Evolutionary conservation across 2,797 vertebrate species (phyloP), one percentile per base, ranked within the genome.

Genomic region (Pantherophis alleghaniensis): DNA sequence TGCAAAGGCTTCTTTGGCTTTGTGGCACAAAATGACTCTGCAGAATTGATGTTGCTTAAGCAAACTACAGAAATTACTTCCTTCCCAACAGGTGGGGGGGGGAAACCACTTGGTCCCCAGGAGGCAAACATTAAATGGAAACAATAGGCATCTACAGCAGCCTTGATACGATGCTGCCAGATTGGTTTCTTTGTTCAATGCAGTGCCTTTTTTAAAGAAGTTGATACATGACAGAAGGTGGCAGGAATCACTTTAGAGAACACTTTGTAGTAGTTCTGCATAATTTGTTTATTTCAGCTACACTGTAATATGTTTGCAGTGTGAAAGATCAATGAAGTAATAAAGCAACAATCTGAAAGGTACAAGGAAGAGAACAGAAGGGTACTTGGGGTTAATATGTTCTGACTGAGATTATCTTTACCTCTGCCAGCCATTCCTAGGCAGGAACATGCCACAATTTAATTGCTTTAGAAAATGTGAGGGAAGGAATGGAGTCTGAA

Each of bases 41-140:
- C 12, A n/a, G 0, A 0, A 60, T 20, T 51, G 22, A 57, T 1
- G 20, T 87, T 57, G 57, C 55, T 88, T 93, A 94, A 89, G 42
- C 0, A 1, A 22, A 26, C 95, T 3, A n/a, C 12, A 56, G 16
- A 59, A 57, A 90, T 5, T 88, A 56, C 93, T 90, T 83, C 9
- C 51, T 0, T 88, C 9, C 88, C 0, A 0, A 56, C 0, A 57
- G 94, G 32, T 37, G 32, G 24, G 20, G 1, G 92, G 0, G 26
- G 32, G 91, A 91, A 28, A 47, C 32, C 94, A 95, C 5, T 86
- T 63, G 20, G 94, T 26, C 95, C 88, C 69, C 79, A 91, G 32
- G 94, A 28, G 24, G 51, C 69, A 51, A 93, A 94, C 95, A 94
- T 93, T 93, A 91, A 53, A 86, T 96, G 42, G 42, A 42, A 93